Conservation (phyloP, 1,140 invertebrate genomes). For the Atta texana region DNA sequence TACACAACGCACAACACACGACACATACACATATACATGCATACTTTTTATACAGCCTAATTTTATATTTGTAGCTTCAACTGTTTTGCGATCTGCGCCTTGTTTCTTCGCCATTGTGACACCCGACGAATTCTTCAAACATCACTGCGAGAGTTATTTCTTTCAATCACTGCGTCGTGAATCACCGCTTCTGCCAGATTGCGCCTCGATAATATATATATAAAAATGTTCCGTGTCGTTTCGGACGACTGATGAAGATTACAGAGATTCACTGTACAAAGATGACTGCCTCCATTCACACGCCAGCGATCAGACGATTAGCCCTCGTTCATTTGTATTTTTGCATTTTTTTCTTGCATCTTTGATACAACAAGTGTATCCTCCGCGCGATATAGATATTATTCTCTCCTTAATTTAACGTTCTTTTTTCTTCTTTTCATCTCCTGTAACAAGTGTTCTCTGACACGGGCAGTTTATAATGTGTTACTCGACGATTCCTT, state of each 20-base stretch:
- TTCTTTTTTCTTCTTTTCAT: not conserved
- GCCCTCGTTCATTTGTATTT: conserved; percentile 6
- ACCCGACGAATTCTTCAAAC: conserved; percentile 16
- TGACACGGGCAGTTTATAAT: not conserved
- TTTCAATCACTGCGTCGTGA: conserved; percentile 57
- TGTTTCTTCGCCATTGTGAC: conserved; percentile 50
- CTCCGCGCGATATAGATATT: not conserved
- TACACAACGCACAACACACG: conserved; percentile 22
- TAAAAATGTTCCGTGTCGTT: conserved; percentile 38
- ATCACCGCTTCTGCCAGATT: conserved; percentile 44
- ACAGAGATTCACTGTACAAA: conserved; percentile 45
- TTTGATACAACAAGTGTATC: conserved; percentile 9
- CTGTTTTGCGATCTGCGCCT: conserved; percentile 55
- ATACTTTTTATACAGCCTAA: conserved; percentile 83
- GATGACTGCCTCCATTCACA: conserved; percentile 44
- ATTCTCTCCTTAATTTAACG: conserved; percentile 5
- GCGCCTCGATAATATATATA: conserved; percentile 11
- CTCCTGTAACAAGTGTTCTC: not conserved
- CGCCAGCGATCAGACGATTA: conserved; percentile 37
- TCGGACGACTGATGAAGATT: conserved; percentile 48
- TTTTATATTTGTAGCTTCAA: conserved; percentile 81
- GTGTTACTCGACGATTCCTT: conserved; percentile 14
- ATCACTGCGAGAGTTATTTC: conserved; percentile 27
- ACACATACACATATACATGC: conserved; percentile 37
- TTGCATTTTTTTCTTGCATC: conserved; percentile 4